phyloP scores from a whole-genome alignment of 53 echinoderm and acorn worm species.

The Actinopyga echinites region DNA sequence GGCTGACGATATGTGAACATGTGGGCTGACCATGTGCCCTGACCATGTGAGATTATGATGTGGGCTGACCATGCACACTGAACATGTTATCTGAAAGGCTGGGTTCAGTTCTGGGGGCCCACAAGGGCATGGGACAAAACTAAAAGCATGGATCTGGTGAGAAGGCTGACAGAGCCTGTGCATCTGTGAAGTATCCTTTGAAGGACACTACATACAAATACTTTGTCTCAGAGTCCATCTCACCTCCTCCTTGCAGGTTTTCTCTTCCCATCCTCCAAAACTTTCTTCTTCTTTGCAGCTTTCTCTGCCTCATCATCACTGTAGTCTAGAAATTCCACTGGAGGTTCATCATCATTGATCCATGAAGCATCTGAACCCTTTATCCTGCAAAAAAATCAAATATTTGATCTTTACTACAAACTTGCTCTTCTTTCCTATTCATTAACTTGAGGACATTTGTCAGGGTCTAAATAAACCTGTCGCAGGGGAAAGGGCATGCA shows the following conservation, averaged over 20 bases:
- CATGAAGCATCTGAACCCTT: conserved; percentile 96
- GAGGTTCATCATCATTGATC: conserved; percentile 91
- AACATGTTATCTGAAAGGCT: too few relatives aligned
- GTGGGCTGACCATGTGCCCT: too few relatives aligned
- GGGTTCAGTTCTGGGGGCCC: too few relatives aligned
- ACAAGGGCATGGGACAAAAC: too few relatives aligned
- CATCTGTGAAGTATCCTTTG: too few relatives aligned
- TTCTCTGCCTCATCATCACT: conserved; percentile 93
- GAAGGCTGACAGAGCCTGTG: too few relatives aligned
- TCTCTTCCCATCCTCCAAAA: conserved; percentile 49
- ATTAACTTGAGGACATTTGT: not conserved
- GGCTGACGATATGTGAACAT: too few relatives aligned
- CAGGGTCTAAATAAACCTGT: too few relatives aligned
- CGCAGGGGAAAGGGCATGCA: too few relatives aligned
- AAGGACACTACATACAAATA: not conserved
- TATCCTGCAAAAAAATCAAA: conserved; percentile 45
- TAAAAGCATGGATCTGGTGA: too few relatives aligned
- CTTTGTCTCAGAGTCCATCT: not conserved
- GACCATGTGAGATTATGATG: too few relatives aligned
- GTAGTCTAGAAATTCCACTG: conserved; percentile 70
- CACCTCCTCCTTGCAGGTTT: conserved; percentile 63
- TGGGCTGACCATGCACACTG: too few relatives aligned
- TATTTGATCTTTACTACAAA: not conserved
- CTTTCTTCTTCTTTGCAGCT: conserved; percentile 53
- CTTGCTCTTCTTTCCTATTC: not conserved